Percentiles rank a stretch among this genome's conserved stretches.
Conservation (phyloP, 2,113 vertebrate genomes). For the Zingel zingel region DNA sequence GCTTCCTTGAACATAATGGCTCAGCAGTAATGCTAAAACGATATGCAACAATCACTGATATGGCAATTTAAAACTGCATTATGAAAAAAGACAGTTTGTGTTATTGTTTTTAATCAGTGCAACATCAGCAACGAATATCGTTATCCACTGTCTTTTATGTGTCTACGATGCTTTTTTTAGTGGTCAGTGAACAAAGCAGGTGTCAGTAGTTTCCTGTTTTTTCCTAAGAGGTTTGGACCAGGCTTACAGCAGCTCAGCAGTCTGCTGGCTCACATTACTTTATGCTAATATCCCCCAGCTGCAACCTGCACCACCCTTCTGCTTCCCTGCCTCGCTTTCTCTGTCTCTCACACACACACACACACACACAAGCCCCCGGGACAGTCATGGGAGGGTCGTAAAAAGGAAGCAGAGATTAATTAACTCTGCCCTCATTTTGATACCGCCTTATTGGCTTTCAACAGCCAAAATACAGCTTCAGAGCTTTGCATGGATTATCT, state of each 20-base stretch:
- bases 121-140: background rate
- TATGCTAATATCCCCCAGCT: conserved; percentile 80
- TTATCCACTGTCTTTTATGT: background rate
- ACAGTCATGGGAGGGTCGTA: conserved; percentile 71
- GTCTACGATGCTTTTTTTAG: background rate
- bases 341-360: background rate
- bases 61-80: background rate
- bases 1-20: background rate
- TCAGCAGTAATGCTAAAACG: background rate
- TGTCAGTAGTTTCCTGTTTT: conserved; percentile 65
- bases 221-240: conserved; percentile 32
- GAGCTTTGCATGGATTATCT: conserved; percentile 79
- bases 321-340: conserved; percentile 21
- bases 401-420: conserved; percentile 82
- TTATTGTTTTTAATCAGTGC: background rate
- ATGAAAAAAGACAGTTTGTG: background rate
- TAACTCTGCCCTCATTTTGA: conserved; percentile 82
- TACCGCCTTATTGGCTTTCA: conserved; percentile 79
- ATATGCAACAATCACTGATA: background rate
- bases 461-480: conserved; percentile 59
- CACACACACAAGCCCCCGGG: conserved; percentile 68
- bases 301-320: conserved; percentile 77
- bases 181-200: conserved; percentile 54
- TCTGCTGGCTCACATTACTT: conserved; percentile 72
- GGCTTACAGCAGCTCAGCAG: conserved; percentile 64